Evolutionary conservation across 2,888 invertebrate genomes (phyloP).

Genomic region (Cerastis rubricosa): DNA sequence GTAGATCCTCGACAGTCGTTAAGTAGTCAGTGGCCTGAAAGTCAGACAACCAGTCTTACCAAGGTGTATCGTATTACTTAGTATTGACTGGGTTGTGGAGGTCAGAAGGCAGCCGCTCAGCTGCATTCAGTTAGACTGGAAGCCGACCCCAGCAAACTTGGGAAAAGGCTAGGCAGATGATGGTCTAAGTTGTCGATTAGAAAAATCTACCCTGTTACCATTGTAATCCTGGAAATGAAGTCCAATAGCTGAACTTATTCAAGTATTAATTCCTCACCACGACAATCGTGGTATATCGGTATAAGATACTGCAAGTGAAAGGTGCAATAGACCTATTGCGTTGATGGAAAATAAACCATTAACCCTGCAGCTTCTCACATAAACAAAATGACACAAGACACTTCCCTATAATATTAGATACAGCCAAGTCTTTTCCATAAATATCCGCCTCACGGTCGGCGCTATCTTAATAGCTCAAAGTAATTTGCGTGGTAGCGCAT

Average conservation of each 20-base stretch:
- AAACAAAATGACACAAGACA: slow-evolving; percentile 34
- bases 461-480: slow-evolving; percentile 56
- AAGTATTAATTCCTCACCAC: neutral
- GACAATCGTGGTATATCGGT: neutral
- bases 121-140: too few relatives aligned
- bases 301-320: neutral
- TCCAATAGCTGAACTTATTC: neutral
- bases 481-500: slow-evolving; percentile 63
- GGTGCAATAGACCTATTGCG: neutral
- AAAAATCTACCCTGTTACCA: neutral
- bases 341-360: slow-evolving; percentile 6
- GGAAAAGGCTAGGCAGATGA: too few relatives aligned
- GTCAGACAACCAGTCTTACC: too few relatives aligned
- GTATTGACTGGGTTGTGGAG: too few relatives aligned
- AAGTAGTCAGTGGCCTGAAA: too few relatives aligned
- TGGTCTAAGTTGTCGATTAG: too few relatives aligned
- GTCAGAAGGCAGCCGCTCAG: too few relatives aligned
- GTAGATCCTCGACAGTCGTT: too few relatives aligned
- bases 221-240: neutral
- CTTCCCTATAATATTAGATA: slow-evolving; percentile 36
- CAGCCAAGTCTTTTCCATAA: slow-evolving; percentile 37
- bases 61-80: too few relatives aligned
- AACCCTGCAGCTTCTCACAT: slow-evolving; percentile 1
- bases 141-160: too few relatives aligned
- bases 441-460: slow-evolving; percentile 27